Evolutionary conservation across 1,140 invertebrate species (phyloP).

Genomic region (Galendromus occidentalis): DNA sequence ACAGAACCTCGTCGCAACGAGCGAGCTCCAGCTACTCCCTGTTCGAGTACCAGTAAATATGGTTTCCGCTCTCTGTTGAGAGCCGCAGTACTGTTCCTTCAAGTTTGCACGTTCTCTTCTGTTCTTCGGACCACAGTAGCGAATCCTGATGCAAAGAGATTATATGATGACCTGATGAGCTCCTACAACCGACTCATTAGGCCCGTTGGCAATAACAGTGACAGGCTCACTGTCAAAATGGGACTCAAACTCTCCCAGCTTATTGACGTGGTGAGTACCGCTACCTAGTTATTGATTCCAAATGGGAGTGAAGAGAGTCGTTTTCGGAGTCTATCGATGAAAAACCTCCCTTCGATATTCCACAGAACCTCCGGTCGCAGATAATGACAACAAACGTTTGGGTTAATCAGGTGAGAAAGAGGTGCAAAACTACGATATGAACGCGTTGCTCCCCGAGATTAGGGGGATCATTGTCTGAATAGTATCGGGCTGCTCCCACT

Average conservation of each 20-base stretch:
- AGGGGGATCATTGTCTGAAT: no score
- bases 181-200: constrained; percentile 95
- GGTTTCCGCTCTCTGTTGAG: no score
- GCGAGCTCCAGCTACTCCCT: no score
- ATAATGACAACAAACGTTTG: constrained; percentile 32
- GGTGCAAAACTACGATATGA: no score
- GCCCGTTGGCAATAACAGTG: constrained; percentile 87
- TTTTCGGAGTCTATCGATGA: no score
- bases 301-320: no score
- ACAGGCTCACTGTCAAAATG: constrained; percentile 85
- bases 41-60: no score
- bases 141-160: constrained; percentile 74
- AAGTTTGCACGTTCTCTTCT: not conserved
- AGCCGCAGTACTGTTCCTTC: no score
- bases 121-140: constrained; percentile 25
- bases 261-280: constrained; percentile 78
- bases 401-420: constrained; percentile 24
- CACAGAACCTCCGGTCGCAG: constrained; percentile 28
- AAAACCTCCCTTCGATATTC: not conserved
- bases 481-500: no score
- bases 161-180: constrained; percentile 80
- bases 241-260: constrained; percentile 85
- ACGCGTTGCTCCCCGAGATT: no score
- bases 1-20: no score
- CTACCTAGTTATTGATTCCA: not conserved